phyloP scores from a whole-genome alignment of 2,797 vertebrate species.

The Salmo trutta region DNA sequence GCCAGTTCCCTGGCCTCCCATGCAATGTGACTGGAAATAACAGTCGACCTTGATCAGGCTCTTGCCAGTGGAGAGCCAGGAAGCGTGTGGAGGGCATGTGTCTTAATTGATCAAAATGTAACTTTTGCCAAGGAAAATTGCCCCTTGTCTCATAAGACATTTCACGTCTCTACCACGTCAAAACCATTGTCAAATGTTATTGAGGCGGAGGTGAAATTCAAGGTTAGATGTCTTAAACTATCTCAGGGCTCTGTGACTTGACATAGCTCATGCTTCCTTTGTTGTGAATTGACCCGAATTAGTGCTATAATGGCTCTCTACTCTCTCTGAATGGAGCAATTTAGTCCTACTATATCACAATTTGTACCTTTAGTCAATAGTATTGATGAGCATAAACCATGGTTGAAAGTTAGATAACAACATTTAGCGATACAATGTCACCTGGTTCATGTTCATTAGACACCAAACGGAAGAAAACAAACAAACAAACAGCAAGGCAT shows the following conservation, averaged over 20 bases:
- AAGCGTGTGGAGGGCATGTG: constrained; percentile 39
- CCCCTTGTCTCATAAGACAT: neutral
- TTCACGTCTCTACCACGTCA: neutral
- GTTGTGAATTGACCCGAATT: neutral
- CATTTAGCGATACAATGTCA: neutral
- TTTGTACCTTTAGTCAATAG: neutral
- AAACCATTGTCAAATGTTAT: neutral
- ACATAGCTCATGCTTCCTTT: neutral
- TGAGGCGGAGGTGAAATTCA: neutral
- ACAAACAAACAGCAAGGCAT: neutral
- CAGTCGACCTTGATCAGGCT: constrained; percentile 74
- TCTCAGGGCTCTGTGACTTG: constrained; percentile 1
- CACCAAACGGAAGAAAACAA: neutral
- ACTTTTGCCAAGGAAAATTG: constrained; percentile 41
- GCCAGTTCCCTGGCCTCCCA: constrained; percentile 73
- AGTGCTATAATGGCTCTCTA: neutral
- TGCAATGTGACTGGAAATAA: constrained; percentile 75
- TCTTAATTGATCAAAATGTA: constrained; percentile 45
- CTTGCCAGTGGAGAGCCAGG: constrained; percentile 47
- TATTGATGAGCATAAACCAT: constrained; percentile 10
- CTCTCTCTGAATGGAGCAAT: neutral
- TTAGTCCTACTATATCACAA: constrained; percentile 10
- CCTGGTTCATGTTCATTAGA: neutral
- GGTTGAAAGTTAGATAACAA: neutral
- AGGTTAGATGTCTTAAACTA: constrained; percentile 4